Conservation (phyloP, 2,113 vertebrate genomes). For the Pseudopipra pipra region DNA sequence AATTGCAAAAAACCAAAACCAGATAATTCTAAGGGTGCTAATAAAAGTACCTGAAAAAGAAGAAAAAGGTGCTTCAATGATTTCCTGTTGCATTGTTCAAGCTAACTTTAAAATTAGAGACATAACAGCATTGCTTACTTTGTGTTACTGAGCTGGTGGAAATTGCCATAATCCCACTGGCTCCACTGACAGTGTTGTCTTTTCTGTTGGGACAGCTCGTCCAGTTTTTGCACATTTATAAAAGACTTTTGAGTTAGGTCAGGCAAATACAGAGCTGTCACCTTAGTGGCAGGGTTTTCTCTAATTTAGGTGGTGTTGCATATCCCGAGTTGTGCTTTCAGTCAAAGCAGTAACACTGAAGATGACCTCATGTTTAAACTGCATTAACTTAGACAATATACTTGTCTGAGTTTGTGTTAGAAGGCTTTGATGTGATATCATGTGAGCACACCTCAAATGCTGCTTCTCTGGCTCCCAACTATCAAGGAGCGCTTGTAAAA, state of each 20-base stretch:
- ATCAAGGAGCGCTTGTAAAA: not conserved
- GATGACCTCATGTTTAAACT: not conserved
- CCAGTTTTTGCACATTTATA: not conserved
- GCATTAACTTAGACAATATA: not conserved
- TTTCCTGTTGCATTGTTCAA: not conserved
- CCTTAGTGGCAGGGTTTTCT: not conserved
- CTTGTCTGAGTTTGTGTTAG: not conserved
- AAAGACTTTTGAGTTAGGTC: not conserved
- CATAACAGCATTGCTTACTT: not conserved
- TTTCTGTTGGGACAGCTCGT: not conserved
- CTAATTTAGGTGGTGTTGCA: not conserved
- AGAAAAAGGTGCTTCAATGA: not conserved
- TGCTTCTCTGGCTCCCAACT: not conserved
- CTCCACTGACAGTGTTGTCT: not conserved
- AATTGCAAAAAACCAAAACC: not conserved
- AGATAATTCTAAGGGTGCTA: not conserved
- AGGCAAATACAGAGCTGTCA: not conserved
- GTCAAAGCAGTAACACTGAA: not conserved
- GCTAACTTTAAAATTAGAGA: not conserved
- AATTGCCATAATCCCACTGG: not conserved
- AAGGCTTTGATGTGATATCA: not conserved
- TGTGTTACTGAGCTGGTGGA: not conserved
- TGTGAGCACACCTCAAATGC: not conserved
- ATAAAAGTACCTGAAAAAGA: not conserved
- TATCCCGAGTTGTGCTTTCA: not conserved